phyloP scores from a whole-genome alignment of 92 coral and sea anemone genomes.

The Palythoa heliodiscus region DNA sequence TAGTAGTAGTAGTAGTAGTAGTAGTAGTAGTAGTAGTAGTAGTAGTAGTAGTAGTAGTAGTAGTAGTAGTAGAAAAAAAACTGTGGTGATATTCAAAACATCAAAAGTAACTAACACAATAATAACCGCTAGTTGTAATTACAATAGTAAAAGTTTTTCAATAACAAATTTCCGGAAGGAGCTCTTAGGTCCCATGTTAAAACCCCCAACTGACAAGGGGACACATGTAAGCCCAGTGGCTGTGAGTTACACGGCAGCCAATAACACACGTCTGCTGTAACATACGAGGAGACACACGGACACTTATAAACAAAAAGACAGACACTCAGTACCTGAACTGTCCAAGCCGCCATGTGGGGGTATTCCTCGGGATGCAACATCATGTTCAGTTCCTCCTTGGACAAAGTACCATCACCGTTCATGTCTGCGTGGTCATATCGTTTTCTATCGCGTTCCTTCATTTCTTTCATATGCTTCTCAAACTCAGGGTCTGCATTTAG shows the following conservation, averaged over 20 bases:
- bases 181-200: no score
- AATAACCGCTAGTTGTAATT: no score
- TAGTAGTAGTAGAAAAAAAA: no score
- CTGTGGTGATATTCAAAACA: no score
- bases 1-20: no score
- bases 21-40: no score
- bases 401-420: constrained; percentile 59
- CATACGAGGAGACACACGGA: neutral
- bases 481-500: constrained; percentile 28
- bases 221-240: no score
- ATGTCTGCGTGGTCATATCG: constrained; percentile 67
- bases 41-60: no score
- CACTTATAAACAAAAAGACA: neutral
- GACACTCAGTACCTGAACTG: constrained; percentile 58
- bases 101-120: no score
- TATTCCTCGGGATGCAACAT: constrained; percentile 85
- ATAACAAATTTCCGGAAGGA: no score
- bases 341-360: constrained; percentile 66
- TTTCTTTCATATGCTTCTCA: constrained; percentile 40
- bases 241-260: neutral
- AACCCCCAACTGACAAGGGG: no score
- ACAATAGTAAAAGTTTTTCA: no score
- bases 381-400: constrained; percentile 61
- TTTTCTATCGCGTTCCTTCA: constrained; percentile 58
- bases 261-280: neutral